A percentile compares a stretch with the other conserved stretches of the same genome.
These are phyloP conservation scores for Synanthedon vespiformis DNA, from an alignment of 2,888 invertebrate genomes.

Conservation along the genomic window DNA sequence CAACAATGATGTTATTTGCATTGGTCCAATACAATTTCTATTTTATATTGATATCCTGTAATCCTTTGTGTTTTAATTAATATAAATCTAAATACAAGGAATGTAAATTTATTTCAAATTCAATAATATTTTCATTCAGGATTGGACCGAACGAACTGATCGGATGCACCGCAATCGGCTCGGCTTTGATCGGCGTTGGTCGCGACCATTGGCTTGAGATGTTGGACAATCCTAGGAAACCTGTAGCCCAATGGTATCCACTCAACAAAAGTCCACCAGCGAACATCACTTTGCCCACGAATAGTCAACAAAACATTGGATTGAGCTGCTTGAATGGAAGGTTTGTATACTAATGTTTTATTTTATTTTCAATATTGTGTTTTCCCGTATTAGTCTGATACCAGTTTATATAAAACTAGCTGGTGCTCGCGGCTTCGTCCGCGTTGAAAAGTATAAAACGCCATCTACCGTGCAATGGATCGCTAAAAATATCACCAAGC, in stretches of 20 bases:
- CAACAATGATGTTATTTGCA: too few relatives aligned
- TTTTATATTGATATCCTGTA: too few relatives aligned
- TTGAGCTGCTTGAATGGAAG: slow-evolving; percentile 79
- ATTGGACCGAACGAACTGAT: slow-evolving; percentile 89
- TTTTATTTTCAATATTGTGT: background rate
- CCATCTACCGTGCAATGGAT: too few relatives aligned
- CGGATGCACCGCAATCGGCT: slow-evolving; percentile 86
- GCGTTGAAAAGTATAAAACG: too few relatives aligned
- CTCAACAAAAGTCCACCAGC: slow-evolving; percentile 78
- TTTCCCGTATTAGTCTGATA: too few relatives aligned
- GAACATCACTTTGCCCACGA: slow-evolving; percentile 66
- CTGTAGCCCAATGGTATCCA: slow-evolving; percentile 88
- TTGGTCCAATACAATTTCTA: too few relatives aligned
- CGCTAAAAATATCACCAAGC: too few relatives aligned
- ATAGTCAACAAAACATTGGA: slow-evolving; percentile 71
- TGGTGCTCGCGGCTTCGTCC: too few relatives aligned
- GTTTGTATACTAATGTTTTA: slow-evolving; percentile 36
- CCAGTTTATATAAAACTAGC: too few relatives aligned
- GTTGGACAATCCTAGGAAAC: slow-evolving; percentile 85
- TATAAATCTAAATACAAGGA: too few relatives aligned
- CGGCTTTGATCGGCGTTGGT: slow-evolving; percentile 79
- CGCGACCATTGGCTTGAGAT: slow-evolving; percentile 87
- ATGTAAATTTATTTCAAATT: too few relatives aligned
- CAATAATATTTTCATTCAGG: slow-evolving; percentile 47
- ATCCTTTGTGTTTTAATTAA: too few relatives aligned